These are phyloP conservation scores for Micromussa lordhowensis DNA, from an alignment of 92 coral and sea anemone genomes.

Conservation along the genomic window DNA sequence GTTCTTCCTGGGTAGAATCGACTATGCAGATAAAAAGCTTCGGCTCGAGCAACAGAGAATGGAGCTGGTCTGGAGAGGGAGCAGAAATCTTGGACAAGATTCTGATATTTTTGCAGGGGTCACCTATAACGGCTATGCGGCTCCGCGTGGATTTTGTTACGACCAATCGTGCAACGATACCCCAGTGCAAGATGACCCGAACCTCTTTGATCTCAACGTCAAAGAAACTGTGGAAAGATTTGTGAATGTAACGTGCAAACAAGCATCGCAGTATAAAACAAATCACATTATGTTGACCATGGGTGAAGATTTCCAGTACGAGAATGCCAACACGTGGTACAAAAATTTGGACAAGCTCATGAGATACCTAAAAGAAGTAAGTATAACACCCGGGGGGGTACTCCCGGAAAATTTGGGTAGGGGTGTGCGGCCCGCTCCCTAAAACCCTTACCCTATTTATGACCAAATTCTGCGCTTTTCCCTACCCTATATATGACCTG, in stretches of 20 bases:
- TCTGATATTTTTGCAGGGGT: slow-evolving; percentile 89
- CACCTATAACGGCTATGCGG: slow-evolving; percentile 77
- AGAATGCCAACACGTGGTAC: slow-evolving; percentile 91
- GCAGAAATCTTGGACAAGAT: slow-evolving; percentile 79
- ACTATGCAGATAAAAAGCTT: slow-evolving; percentile 76
- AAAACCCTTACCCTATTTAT: too few species aligned
- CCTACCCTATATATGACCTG: too few species aligned
- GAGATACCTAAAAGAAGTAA: slow-evolving; percentile 60
- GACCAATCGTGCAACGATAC: slow-evolving; percentile 77
- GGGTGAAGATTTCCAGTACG: slow-evolving; percentile 95
- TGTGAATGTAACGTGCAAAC: slow-evolving; percentile 69
- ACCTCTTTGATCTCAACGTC: slow-evolving; percentile 79
- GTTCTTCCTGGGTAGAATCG: slow-evolving; percentile 91
- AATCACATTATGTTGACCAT: slow-evolving; percentile 84
- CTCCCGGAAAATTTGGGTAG: too few species aligned
- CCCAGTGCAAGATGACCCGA: slow-evolving; percentile 87
- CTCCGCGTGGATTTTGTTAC: slow-evolving; percentile 90
- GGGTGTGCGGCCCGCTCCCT: too few species aligned
- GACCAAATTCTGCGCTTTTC: too few species aligned
- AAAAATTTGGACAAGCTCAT: slow-evolving; percentile 91
- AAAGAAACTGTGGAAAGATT: slow-evolving; percentile 76
- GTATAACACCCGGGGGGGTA: too few species aligned
- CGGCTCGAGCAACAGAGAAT: slow-evolving; percentile 77
- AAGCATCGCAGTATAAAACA: slow-evolving; percentile 82
- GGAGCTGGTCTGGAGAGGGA: slow-evolving; percentile 97